Base-by-base conservation (phyloP, 2,797 vertebrate species). In the Oreochromis grahami region DNA sequence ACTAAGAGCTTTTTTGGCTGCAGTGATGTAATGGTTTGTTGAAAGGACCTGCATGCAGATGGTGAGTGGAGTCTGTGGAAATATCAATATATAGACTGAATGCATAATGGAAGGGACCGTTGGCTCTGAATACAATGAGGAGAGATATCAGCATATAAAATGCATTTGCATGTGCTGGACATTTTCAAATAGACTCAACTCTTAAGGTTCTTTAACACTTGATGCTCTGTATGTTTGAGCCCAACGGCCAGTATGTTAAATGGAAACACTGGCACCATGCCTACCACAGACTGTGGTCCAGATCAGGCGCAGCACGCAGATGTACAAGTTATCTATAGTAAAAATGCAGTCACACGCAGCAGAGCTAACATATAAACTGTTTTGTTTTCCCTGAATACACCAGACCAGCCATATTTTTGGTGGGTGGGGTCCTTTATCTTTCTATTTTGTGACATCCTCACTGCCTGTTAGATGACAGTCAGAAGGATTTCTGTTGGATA, bases 61-160 rank as follows among this genome's bases (percentile, higher is more conserved):
- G 87, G 78, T 21, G 2, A 76, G 26, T 50, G 68, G 38, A 36
- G 32, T 50, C 45, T 65, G 74, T 63, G 85, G 88, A 90, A 86
- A 91, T 13, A 81, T 92, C 90, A 89, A 91, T 92, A 80, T 81
- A 90, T 88, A 74, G 88, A 84, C 76, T 3, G 36, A 55, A 83
- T 34, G 7, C 5, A 36, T 21, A 60, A 81, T 32, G 8, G 70
- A 17, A 76, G 0, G 38, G 55, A 68, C 43, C 51, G 74, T 60
- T 52, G 78, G 70, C 58, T 63, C 13, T 26, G 21, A 79, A 60
- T 45, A 24, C 45, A 53, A 43, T 7, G 0, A 63, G 68, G n/a
- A 41, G 10, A 2, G 26, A 52, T 36, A 36, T 51, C 19, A 32
- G 56, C 12, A 0, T 3, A 8, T 4, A 0, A 70, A 13, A 68